Evolutionary conservation across 2,113 vertebrate genomes (phyloP).

Genomic region (Tichodroma muraria): DNA sequence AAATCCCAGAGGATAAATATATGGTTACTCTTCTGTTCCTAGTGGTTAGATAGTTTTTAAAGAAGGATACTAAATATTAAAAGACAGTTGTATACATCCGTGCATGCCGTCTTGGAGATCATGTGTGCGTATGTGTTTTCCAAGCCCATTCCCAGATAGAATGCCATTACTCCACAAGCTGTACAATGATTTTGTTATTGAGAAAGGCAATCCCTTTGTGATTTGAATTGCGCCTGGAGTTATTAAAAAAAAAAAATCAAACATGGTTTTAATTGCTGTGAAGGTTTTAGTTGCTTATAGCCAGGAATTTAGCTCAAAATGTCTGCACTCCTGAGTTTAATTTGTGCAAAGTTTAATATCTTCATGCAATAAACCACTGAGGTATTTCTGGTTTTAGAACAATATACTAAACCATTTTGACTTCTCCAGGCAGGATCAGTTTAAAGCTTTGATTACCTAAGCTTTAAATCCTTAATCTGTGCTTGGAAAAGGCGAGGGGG

Average conservation of each 20-base stretch:
- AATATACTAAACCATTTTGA: not conserved
- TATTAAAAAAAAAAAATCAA: not conserved
- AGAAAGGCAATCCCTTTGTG: not conserved
- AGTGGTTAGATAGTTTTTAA: not conserved
- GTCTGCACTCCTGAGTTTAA: constrained; percentile 2
- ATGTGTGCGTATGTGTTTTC: not conserved
- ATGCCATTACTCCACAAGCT: not conserved
- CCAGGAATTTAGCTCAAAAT: constrained; percentile 1
- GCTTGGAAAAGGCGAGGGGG: not conserved
- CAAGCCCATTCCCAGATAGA: not conserved
- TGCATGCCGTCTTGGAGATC: not conserved
- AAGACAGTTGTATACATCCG: not conserved
- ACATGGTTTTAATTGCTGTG: not conserved
- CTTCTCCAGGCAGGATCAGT: constrained; percentile 25
- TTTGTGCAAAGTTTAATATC: constrained; percentile 37
- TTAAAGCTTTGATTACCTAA: constrained; percentile 40
- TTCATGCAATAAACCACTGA: constrained; percentile 16
- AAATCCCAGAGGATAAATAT: not conserved
- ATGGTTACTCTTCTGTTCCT: not conserved
- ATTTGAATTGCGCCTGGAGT: not conserved
- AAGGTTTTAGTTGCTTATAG: constrained; percentile 12
- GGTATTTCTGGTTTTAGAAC: not conserved
- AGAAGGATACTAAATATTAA: not conserved
- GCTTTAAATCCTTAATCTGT: constrained; percentile 31
- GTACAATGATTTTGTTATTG: not conserved